Evolutionary conservation across 2,888 invertebrate genomes (phyloP).

Genomic region (Zygaena filipendulae): DNA sequence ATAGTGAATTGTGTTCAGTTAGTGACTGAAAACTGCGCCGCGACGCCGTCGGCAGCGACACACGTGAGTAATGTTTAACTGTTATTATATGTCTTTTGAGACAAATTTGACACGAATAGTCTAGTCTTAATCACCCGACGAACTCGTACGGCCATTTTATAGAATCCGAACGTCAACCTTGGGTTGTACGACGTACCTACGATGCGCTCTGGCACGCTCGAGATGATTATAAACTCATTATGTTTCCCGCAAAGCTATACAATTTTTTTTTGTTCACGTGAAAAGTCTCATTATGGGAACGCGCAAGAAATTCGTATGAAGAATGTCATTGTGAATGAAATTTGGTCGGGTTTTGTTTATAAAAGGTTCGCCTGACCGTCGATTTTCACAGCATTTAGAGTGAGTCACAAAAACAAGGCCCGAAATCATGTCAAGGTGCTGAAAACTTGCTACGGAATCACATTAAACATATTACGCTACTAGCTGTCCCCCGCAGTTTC

Average conservation of each 20-base stretch:
- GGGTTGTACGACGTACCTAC: constrained; percentile 30
- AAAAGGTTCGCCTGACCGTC: constrained; percentile 26
- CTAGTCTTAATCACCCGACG: constrained; percentile 41
- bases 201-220: too few relatives aligned
- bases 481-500: too few relatives aligned
- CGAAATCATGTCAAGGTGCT: constrained; percentile 50
- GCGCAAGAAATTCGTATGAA: too few relatives aligned
- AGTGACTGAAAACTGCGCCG: constrained; percentile 25
- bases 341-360: constrained; percentile 25
- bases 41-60: constrained; percentile 12
- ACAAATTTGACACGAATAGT: constrained; percentile 31
- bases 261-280: too few relatives aligned
- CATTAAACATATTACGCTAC: too few relatives aligned
- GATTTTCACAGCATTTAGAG: constrained; percentile 25
- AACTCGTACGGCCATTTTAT: constrained; percentile 55
- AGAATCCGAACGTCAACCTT: constrained; percentile 49
- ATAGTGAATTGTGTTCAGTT: constrained; percentile 46
- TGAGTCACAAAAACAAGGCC: constrained; percentile 32
- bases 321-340: too few relatives aligned
- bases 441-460: constrained; percentile 39
- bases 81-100: constrained; percentile 15
- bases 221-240: too few relatives aligned
- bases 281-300: too few relatives aligned
- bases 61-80: constrained; percentile 31
- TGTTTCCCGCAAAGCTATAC: too few relatives aligned